These are phyloP conservation scores for Uria lomvia DNA, from an alignment of 2,113 vertebrate genomes.

Conservation along the genomic window DNA sequence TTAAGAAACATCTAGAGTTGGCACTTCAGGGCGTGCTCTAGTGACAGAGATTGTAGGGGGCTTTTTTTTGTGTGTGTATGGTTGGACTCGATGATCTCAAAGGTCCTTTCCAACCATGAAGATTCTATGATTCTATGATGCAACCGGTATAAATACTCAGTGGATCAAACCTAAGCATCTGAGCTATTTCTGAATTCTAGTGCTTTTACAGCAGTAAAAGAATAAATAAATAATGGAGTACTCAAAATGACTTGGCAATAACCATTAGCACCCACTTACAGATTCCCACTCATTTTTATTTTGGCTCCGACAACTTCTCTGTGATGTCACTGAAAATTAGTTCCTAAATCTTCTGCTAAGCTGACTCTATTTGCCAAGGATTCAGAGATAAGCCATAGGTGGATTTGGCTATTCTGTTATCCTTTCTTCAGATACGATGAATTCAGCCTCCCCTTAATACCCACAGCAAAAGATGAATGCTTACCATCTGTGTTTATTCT, in stretches of 20 bases:
- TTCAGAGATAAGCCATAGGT: background rate
- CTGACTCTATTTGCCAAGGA: background rate
- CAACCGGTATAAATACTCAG: background rate
- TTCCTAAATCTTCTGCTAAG: slow-evolving; percentile 1
- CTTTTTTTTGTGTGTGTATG: no score
- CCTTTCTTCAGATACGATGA: background rate
- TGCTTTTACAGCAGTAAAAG: background rate
- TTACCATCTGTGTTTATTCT: background rate
- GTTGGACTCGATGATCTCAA: no score
- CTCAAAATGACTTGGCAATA: background rate
- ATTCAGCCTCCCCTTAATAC: background rate
- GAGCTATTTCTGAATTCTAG: background rate
- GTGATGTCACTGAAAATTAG: background rate
- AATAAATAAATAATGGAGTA: background rate
- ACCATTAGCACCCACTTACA: background rate
- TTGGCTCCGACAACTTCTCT: background rate
- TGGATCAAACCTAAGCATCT: background rate
- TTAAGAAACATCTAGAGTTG: no score
- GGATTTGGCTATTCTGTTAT: background rate
- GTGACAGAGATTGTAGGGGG: no score
- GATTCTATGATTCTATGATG: background rate
- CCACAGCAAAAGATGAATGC: background rate
- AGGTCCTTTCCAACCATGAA: no score
- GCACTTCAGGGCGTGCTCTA: no score
- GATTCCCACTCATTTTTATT: background rate